These are phyloP conservation scores for Leptarthrus brevirostris DNA, from an alignment of 2,888 invertebrate species.

Conservation along the genomic window DNA sequence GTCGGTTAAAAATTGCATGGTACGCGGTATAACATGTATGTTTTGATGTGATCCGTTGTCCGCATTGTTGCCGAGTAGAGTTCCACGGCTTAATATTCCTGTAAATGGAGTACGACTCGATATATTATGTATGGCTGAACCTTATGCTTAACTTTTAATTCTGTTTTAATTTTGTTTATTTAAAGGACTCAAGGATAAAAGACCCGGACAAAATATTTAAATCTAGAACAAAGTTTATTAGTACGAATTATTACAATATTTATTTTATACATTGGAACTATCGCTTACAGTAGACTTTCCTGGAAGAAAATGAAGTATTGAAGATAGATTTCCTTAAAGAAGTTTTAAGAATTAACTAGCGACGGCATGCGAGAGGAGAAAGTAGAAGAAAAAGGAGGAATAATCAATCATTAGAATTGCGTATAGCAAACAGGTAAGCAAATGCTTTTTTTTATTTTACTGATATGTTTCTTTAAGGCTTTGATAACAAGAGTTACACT, in stretches of 20 bases:
- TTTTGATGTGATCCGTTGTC: no score
- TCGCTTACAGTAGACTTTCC: slow-evolving; percentile 44
- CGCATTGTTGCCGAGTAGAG: no score
- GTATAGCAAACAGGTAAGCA: slow-evolving; percentile 24
- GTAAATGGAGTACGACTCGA: no score
- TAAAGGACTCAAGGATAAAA: no score
- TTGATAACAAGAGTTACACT: slow-evolving; percentile 32
- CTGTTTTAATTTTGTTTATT: no score
- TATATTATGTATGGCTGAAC: no score
- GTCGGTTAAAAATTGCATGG: no score
- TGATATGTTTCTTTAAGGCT: slow-evolving; percentile 46
- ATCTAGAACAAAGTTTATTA: slow-evolving; percentile 29
- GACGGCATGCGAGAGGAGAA: slow-evolving; percentile 42
- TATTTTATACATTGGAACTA: slow-evolving; percentile 15
- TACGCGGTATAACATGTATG: no score
- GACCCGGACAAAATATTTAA: not conserved
- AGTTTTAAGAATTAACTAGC: slow-evolving; percentile 10
- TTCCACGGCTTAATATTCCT: no score
- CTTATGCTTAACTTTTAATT: no score
- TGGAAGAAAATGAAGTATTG: slow-evolving; percentile 39
- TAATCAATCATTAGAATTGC: slow-evolving; percentile 4
- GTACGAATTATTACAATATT: slow-evolving; percentile 35
- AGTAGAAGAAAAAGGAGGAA: not conserved
- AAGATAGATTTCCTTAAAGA: slow-evolving; percentile 18
- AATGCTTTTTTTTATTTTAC: slow-evolving; percentile 41